Evolutionary conservation across 2,888 invertebrate genomes (phyloP), one percentile per base, ranked within the genome.

Genomic region (Blastobasis lacticolella): DNA sequence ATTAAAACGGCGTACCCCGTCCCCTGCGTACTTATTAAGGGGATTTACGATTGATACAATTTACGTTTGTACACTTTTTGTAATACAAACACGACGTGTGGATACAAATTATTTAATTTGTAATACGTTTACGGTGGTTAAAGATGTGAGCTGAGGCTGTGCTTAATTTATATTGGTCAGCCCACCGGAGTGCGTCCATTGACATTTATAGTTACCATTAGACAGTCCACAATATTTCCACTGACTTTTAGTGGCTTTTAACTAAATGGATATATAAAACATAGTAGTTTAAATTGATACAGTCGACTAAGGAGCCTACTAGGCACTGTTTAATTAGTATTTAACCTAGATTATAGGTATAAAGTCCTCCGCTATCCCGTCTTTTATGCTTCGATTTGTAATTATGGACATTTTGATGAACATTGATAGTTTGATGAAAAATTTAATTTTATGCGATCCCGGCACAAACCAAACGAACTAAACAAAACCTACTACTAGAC

Each of bases 71-170:
- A 69, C 61, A 69, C 75, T 75, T 76, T 79, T 75, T 79, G 65
- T 79, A 78, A 81, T 81, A 82, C 80, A 83, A 82, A 82, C 78
- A 81, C 72, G 77, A 77, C 71, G 72, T 66, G 69, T 71, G 67
- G 71, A 64, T 73, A 83, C 79, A 81, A 83, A 83, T 82, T 74
- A 76, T 81, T 82, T 81, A 79, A 83, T 84, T 84, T 82, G 77
- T 84, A 73, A 79, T 75, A 67, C 75, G 73, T 82, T 83, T 79
- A 71, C 76, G 71, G 73, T 69, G 71, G 74, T 76, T 84, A 82
- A 83, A 81, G 78, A 78, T 73, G 71, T 63, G 66, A 62, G 23
- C 23, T 23, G 23, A 23, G 23, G 23, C 23, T 23, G 23, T 23
- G 68, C 62, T 72, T 78, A 75, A 77, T 78, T 80, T 78, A 78